These are phyloP conservation scores for Cynoglossus semilaevis DNA, from an alignment of 2,113 vertebrate species.

Conservation along the genomic window DNA sequence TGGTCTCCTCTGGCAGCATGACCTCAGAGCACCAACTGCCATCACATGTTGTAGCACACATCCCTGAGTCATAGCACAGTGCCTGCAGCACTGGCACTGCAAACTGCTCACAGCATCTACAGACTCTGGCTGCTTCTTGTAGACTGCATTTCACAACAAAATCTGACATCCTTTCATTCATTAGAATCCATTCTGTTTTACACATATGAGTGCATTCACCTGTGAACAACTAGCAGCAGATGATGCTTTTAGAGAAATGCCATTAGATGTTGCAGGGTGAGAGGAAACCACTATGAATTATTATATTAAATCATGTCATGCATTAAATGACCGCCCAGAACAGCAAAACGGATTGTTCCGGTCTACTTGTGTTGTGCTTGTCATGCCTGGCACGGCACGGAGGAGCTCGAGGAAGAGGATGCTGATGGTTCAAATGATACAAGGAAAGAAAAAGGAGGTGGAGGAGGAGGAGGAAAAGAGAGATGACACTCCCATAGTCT, in stretches of 20 bases:
- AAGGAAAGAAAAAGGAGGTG: conserved; percentile 6
- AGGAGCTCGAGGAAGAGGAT: conserved; percentile 19
- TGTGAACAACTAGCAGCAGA: background rate
- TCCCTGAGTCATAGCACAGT: conserved; percentile 65
- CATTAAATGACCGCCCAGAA: conserved; percentile 61
- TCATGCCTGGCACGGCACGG: conserved; percentile 41
- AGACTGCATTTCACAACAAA: conserved; percentile 1
- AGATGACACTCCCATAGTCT: conserved; percentile 3
- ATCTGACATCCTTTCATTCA: conserved; percentile 8
- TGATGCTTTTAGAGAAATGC: conserved; percentile 1
- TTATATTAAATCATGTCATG: conserved; percentile 55
- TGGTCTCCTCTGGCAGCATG: conserved; percentile 56
- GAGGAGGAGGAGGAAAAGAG: background rate
- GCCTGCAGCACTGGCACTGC: conserved; percentile 50
- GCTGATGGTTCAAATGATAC: conserved; percentile 25
- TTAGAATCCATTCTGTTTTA: background rate
- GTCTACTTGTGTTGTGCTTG: conserved; percentile 64
- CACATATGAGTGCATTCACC: background rate
- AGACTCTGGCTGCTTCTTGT: conserved; percentile 3
- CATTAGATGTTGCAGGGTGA: conserved; percentile 10
- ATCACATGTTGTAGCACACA: conserved; percentile 69
- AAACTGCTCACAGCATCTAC: background rate
- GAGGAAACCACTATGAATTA: conserved; percentile 21
- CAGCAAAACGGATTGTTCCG: conserved; percentile 69
- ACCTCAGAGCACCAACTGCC: conserved; percentile 52